Conservation (phyloP, 2,797 vertebrate species). For the Pipistrellus pygmaeus region DNA sequence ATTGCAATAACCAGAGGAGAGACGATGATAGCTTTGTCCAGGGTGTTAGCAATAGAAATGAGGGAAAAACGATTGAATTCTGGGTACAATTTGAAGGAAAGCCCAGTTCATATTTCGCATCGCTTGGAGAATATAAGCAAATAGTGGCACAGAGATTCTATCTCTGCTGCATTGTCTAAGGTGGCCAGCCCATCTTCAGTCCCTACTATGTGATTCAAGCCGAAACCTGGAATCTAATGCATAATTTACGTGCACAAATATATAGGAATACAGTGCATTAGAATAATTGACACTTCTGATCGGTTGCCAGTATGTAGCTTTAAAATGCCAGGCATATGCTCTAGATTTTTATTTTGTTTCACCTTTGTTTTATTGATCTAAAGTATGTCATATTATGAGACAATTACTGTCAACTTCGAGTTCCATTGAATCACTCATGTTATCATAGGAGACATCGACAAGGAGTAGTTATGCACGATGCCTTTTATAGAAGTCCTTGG, state of each 20-base stretch:
- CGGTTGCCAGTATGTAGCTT: conserved; percentile 37
- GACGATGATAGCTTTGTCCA: not conserved
- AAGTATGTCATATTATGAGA: conserved; percentile 33
- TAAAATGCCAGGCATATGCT: conserved; percentile 49
- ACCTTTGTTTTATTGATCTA: conserved; percentile 65
- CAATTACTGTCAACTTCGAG: conserved; percentile 43
- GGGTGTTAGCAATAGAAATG: not conserved
- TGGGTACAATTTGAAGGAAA: conserved; percentile 5
- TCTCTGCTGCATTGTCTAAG: not conserved
- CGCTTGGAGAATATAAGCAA: not conserved
- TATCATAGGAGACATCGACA: conserved; percentile 29
- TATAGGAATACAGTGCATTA: not conserved
- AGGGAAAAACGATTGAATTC: not conserved
- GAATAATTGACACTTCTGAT: conserved; percentile 2
- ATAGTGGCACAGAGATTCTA: not conserved
- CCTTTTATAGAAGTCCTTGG: conserved; percentile 56
- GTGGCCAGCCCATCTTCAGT: not conserved
- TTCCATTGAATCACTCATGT: conserved; percentile 59
- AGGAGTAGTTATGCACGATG: not conserved
- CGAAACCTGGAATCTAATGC: not conserved
- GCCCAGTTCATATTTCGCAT: not conserved
- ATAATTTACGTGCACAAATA: not conserved
- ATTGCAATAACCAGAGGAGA: not conserved
- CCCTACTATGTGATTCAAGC: not conserved
- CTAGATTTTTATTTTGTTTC: conserved; percentile 59